Evolutionary conservation across 1,140 invertebrate species (phyloP).

Genomic region (Metopolophium dirhodum): DNA sequence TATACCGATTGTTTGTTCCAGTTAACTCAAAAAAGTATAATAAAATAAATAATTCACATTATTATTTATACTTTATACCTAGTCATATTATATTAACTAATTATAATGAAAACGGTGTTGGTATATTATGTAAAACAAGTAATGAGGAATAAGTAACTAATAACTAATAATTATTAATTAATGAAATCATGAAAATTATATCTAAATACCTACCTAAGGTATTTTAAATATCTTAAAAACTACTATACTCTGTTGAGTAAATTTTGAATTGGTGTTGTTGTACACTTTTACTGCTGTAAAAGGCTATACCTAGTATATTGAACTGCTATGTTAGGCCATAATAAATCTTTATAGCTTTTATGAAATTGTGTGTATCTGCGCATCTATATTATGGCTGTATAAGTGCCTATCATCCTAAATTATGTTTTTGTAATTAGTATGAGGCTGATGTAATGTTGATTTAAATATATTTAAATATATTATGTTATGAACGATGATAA

Average conservation of each 20-base stretch:
- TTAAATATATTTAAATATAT: slow-evolving; percentile 1
- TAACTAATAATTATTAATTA: background rate
- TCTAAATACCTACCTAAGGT: background rate
- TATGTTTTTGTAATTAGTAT: background rate
- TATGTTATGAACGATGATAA: background rate
- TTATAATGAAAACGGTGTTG: background rate
- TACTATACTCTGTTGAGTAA: background rate
- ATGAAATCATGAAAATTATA: background rate
- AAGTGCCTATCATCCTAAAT: background rate
- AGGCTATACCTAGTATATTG: background rate
- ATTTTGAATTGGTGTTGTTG: background rate
- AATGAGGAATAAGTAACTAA: background rate
- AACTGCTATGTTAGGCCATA: background rate
- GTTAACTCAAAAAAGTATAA: background rate
- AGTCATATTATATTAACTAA: background rate
- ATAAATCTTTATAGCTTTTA: background rate
- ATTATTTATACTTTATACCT: background rate
- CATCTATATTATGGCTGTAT: background rate
- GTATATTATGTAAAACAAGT: background rate
- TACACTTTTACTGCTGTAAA: background rate
- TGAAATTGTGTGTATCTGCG: background rate
- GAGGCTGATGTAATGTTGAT: background rate
- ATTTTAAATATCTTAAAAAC: background rate
- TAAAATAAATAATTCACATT: background rate
- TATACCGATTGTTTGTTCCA: background rate